Evolutionary conservation across 2,888 invertebrate species (phyloP).

Genomic region (Sisyra nigra): DNA sequence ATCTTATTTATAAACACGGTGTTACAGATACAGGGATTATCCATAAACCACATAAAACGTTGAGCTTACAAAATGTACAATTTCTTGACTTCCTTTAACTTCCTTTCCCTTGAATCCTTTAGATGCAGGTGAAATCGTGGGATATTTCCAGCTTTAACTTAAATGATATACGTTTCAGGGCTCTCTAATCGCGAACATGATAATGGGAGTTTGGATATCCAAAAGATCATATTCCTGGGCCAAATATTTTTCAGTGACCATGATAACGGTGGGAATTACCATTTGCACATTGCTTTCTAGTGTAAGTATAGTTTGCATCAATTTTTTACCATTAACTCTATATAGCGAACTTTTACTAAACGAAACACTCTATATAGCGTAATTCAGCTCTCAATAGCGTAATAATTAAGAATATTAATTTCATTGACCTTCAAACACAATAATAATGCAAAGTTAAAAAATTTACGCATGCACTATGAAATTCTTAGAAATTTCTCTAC

Average conservation of each 20-base stretch:
- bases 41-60: background rate
- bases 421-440: too few species aligned
- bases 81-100: conserved; percentile 4
- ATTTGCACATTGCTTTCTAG: conserved; percentile 80
- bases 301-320: conserved; percentile 49
- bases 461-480: too few species aligned
- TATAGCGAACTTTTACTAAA: too few species aligned
- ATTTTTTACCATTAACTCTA: too few species aligned
- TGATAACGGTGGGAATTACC: conserved; percentile 87
- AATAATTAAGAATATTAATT: too few species aligned
- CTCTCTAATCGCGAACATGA: conserved; percentile 90
- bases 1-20: conserved; percentile 7
- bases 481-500: too few species aligned
- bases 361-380: too few species aligned
- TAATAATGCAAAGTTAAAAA: too few species aligned
- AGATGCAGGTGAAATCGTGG: conserved; percentile 1
- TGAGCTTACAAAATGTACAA: background rate
- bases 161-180: too few species aligned
- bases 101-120: conserved; percentile 6
- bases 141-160: too few species aligned
- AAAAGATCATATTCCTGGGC: conserved; percentile 64
- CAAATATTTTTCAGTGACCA: conserved; percentile 80
- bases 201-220: conserved; percentile 81
- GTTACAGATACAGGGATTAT: background rate
- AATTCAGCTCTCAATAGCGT: too few species aligned